Evolutionary conservation across 2,888 invertebrate genomes (phyloP).

Genomic region (Monochamus alternatus): DNA sequence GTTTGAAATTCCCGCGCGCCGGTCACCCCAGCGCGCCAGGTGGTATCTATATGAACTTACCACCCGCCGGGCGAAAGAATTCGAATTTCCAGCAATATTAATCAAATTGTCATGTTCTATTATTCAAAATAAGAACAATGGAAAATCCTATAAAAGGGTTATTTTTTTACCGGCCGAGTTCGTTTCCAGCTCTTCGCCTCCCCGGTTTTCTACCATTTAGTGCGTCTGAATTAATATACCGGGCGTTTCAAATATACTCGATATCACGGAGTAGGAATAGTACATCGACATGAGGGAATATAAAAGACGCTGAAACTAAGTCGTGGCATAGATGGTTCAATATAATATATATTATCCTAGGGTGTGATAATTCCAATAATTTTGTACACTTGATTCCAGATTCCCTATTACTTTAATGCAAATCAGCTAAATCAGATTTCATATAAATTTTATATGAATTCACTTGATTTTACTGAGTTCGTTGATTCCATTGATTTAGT

Average conservation of each 20-base stretch:
- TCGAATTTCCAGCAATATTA: slow-evolving; percentile 70
- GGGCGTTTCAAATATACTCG: neutral
- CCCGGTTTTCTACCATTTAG: slow-evolving; percentile 21
- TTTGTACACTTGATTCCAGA: too few relatives aligned
- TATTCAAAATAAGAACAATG: slow-evolving; percentile 67
- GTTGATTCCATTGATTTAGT: too few relatives aligned
- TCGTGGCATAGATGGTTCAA: too few relatives aligned
- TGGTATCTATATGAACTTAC: slow-evolving; percentile 63
- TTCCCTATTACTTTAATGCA: too few relatives aligned
- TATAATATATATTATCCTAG: too few relatives aligned
- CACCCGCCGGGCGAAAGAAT: slow-evolving; percentile 67
- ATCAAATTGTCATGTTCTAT: slow-evolving; percentile 70
- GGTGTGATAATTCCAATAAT: too few relatives aligned
- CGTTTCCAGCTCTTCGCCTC: slow-evolving; percentile 20
- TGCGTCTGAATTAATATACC: slow-evolving; percentile 27
- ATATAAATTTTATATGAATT: too few relatives aligned
- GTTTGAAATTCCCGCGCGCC: slow-evolving; percentile 60
- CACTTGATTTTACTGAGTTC: too few relatives aligned
- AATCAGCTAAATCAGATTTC: too few relatives aligned
- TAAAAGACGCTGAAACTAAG: too few relatives aligned
- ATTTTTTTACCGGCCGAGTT: slow-evolving; percentile 38
- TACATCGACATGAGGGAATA: too few relatives aligned
- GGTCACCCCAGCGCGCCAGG: slow-evolving; percentile 60
- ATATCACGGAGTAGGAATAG: too few relatives aligned
- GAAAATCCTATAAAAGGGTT: slow-evolving; percentile 49